Evolutionary conservation across 2,888 invertebrate species (phyloP), one percentile per base, ranked within the genome.

Genomic region (Tinea pellionella): DNA sequence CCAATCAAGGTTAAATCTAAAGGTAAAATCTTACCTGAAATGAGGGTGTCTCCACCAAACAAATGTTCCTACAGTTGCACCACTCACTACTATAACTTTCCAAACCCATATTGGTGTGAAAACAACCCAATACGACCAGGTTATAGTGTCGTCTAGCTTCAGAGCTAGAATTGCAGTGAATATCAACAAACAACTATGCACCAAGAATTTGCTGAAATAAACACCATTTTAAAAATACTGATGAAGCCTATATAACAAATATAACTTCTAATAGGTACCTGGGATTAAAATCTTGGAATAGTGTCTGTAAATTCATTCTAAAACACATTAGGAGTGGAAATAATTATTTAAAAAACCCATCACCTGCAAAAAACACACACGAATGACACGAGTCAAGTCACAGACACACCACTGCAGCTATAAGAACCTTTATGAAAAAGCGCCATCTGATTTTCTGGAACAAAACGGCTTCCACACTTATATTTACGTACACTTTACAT

Each of bases 101-200:
- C 99, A 99, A 67, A 97, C 91, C 98, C 98, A 99, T 73, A 99
- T 92, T 59, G 99, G 99, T 16, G 94, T 90, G 80, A 99, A 99
- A 51, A 99, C 93, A 7, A 95, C 92, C 97, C 98, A 98, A 81
- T 94, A 98, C 57, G 96, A 96, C 96, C 97, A 97, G 73, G 94
- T 91, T 74, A 96, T 92, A 63, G 91, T 91, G 64, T 93, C 92
- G 87, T 99, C 99, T 67, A 97, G 88, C 70, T 95, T 92, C 69
- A 99, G 88, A 12, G 98, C 94, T 78, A 99, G 93, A 65, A 99
- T 88, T 63, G 94, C 91, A 62, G 96, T 95, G 82, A 99, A 99
- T 67, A 95, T 89, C 76, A 98, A 90, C 68, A 99, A 89, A 84
- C 96, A 97, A 69, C 93, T 92, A 85, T 98, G 97, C 58, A 99